A percentile compares a stretch with the other conserved stretches of the same genome.
phyloP scores from a whole-genome alignment of 2,113 vertebrate genomes.

The Promerops cafer region DNA sequence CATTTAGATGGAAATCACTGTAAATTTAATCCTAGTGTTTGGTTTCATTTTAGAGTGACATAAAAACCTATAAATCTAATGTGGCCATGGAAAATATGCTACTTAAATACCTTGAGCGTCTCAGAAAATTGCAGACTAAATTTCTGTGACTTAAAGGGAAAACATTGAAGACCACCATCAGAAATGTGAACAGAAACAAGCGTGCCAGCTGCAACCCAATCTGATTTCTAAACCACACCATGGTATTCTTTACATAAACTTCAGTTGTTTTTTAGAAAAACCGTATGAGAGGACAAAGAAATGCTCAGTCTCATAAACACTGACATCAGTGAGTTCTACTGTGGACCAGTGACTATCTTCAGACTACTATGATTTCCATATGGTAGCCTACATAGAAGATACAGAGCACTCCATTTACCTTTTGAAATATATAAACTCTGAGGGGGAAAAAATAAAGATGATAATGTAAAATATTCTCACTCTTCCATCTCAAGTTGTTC shows the following conservation, averaged over 20 bases:
- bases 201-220: accelerated
- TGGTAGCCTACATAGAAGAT: neutral
- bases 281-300: neutral
- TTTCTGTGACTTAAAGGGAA: neutral
- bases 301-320: neutral
- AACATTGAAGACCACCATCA: neutral
- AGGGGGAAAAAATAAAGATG: neutral
- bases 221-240: neutral
- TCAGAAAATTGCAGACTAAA: neutral
- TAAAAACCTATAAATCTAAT: neutral
- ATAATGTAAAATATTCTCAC: neutral
- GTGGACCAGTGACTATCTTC: neutral
- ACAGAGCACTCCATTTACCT: neutral
- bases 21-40: neutral
- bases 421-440: neutral
- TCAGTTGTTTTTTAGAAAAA: neutral
- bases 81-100: neutral
- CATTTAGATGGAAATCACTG: neutral
- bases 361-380: neutral
- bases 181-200: neutral
- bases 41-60: neutral
- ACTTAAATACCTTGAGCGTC: neutral
- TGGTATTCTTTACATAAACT: neutral
- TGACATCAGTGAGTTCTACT: neutral
- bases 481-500: neutral